A percentile compares a stretch with the other conserved stretches of the same genome.
Conservation (phyloP, 1,140 invertebrate genomes). For the Trinorchestia longiramus region DNA sequence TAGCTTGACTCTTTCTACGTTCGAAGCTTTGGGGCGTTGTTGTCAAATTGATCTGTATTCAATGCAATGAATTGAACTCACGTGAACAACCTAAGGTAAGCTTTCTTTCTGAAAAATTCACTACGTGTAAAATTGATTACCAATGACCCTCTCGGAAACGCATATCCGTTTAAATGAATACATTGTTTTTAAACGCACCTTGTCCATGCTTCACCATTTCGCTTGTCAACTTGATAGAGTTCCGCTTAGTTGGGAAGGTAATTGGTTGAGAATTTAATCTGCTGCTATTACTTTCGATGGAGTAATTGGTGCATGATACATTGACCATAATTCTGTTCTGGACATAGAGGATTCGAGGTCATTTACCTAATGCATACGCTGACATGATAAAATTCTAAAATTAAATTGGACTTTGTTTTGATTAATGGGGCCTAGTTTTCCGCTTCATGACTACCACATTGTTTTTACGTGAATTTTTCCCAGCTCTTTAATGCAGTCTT, state of each 20-base stretch:
- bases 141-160: not conserved
- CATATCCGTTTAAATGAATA: not conserved
- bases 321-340: not conserved
- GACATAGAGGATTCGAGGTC: not conserved
- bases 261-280: not conserved
- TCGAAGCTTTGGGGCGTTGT: not conserved
- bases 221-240: not conserved
- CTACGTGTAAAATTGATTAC: not conserved
- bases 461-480: not conserved
- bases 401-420: not conserved
- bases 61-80: not conserved
- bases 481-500: not conserved
- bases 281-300: not conserved
- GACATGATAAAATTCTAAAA: not conserved
- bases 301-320: not conserved
- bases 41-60: not conserved
- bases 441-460: not conserved
- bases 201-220: not conserved
- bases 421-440: not conserved
- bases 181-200: not conserved
- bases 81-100: not conserved
- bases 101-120: not conserved
- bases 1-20: not conserved
- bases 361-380: not conserved
- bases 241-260: not conserved